Base-by-base conservation (phyloP, 2,888 invertebrate genomes). In the Adela reaumurella region DNA sequence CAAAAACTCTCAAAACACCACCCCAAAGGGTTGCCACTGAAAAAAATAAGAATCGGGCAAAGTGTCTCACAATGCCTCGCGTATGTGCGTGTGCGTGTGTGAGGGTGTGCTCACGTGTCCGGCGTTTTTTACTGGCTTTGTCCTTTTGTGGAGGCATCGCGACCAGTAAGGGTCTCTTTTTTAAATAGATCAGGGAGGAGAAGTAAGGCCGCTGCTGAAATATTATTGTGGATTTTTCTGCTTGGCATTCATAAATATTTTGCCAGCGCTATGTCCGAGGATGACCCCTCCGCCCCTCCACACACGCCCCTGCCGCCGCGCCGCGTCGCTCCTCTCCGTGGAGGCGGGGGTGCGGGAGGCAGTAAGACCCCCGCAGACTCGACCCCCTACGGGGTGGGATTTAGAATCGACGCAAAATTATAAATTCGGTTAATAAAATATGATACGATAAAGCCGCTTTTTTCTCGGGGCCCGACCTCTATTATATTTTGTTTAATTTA, bases 401-500 rank as follows among this genome's bases (percentile, higher is more conserved):
- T 71, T 70, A 68, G 70, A 71, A 74, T 74, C 74, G 71, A 67
- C 70, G 73, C 64, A 67, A 74, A 74, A 78, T 78, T 76, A 78
- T 74, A 73, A 78, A 77, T 77, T 74, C 74, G 70, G 69, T 76
- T 76, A 76, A 76, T 77, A 77, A 78, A 77, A 78, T 76, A 77
- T 77, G 72, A 74, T 73, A 74, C 71, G 77, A 77, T 76, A 77
- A 74, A 72, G 69, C 74, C 68, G 71, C 67, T 63, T 67, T 67
- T 68, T 72, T 68, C 49, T 62, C 65, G 55, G 63, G 62, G 58
- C 51, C 59, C 68, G 69, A 70, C 74, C 73, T 74, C 74, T 76
- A 77, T 77, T 77, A 76, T 78, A 76, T 77, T 77, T 72, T 77
- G 76, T 77, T 76, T 76, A 78, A 77, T 77, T 78, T 76, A 77